Percentiles rank a stretch among this genome's conserved stretches.
Conservation (phyloP, 2,113 vertebrate species). For the Gulo gulo region DNA sequence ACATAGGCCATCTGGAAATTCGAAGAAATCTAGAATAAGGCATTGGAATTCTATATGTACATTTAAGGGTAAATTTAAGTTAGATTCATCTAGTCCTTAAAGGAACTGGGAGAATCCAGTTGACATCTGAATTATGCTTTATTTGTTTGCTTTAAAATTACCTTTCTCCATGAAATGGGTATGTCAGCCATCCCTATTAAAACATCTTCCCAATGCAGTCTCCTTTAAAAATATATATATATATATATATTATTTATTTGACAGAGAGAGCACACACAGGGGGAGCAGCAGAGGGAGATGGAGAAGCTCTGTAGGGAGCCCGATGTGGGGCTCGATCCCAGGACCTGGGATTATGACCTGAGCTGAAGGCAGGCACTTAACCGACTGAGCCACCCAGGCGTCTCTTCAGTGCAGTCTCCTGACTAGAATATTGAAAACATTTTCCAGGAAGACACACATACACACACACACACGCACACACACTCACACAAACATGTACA, state of each 20-base stretch:
- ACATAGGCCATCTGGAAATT: background rate
- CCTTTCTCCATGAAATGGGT: background rate
- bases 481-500: background rate
- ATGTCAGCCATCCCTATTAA: background rate
- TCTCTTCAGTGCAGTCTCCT: no score
- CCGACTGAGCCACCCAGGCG: no score
- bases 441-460: background rate
- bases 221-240: background rate
- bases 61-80: background rate
- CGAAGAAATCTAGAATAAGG: background rate
- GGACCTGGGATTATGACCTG: no score
- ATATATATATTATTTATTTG: no score
- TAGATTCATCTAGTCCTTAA: background rate
- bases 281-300: no score
- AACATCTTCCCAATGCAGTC: background rate
- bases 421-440: background rate
- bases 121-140: no score
- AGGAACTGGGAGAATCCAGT: background rate
- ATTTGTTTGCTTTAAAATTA: background rate
- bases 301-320: no score
- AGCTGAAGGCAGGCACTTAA: no score
- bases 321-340: no score
- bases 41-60: background rate
- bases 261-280: no score
- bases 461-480: background rate